Percentiles rank a stretch among this genome's conserved stretches.
Conservation (phyloP, 2,888 invertebrate species). For the Bellardia pandia region DNA sequence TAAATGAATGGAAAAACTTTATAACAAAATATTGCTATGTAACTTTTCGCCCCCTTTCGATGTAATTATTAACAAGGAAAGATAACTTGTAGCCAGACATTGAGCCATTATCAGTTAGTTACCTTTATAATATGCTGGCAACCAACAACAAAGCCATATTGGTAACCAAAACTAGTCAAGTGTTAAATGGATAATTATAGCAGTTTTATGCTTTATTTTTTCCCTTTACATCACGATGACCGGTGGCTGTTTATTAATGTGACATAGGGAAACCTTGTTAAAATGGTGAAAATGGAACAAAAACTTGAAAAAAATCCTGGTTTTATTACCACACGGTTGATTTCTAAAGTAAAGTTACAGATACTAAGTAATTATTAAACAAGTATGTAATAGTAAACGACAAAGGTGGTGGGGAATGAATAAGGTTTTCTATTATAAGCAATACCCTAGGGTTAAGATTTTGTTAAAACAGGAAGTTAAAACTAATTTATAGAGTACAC, state of each 20-base stretch:
- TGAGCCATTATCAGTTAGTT: slow-evolving; percentile 51
- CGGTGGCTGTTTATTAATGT: slow-evolving; percentile 53
- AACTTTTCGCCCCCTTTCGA: too few relatives aligned
- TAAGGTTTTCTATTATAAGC: neutral
- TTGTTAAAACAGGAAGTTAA: slow-evolving; percentile 23
- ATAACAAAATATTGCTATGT: too few relatives aligned
- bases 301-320: too few relatives aligned
- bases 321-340: neutral
- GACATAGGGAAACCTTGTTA: slow-evolving; percentile 3
- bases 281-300: neutral
- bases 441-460: slow-evolving; percentile 11
- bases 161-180: slow-evolving; percentile 61
- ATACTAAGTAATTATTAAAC: too few relatives aligned
- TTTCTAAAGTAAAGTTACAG: slow-evolving; percentile 18
- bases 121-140: slow-evolving; percentile 39
- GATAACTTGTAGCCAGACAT: slow-evolving; percentile 28
- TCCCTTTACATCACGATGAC: neutral
- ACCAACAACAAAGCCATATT: slow-evolving; percentile 22
- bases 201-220: slow-evolving; percentile 25
- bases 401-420: too few relatives aligned
- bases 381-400: too few relatives aligned
- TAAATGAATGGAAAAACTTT: too few relatives aligned
- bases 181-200: slow-evolving; percentile 71
- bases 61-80: neutral
- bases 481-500: slow-evolving; percentile 3